phyloP scores from a whole-genome alignment of 2,113 vertebrate species.

The Melanerpes aurifrons region DNA sequence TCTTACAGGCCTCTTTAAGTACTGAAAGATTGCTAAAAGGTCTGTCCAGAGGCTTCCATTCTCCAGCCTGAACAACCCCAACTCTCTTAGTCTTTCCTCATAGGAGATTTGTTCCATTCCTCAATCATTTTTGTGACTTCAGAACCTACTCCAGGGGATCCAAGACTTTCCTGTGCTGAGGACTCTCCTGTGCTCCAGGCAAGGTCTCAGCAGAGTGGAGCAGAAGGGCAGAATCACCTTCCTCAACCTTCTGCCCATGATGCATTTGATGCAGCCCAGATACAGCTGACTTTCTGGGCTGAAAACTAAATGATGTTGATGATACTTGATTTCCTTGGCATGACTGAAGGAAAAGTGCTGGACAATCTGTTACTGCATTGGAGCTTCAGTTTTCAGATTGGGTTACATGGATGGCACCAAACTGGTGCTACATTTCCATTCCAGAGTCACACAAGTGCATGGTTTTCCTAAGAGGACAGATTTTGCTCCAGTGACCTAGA shows the following conservation, averaged over 20 bases:
- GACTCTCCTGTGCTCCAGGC: accelerated
- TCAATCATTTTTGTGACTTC: accelerated
- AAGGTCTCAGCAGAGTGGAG: too few species aligned
- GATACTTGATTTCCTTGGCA: neutral
- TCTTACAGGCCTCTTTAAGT: too few species aligned
- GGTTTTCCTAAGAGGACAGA: neutral
- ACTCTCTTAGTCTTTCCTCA: too few species aligned
- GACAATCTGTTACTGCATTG: neutral
- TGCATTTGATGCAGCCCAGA: too few species aligned
- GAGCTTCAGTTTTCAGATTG: neutral
- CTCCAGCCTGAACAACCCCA: neutral
- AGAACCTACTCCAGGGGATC: neutral
- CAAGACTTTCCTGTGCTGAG: accelerated
- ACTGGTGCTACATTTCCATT: neutral
- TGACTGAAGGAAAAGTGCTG: neutral
- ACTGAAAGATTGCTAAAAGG: accelerated
- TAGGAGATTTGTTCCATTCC: neutral
- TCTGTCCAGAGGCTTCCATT: neutral
- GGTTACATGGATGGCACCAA: neutral
- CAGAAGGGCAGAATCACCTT: too few species aligned
- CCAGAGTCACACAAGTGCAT: neutral
- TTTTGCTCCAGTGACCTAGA: neutral
- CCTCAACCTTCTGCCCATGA: too few species aligned
- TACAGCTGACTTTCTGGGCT: too few species aligned
- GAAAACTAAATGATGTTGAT: neutral